Percentiles rank a stretch among this genome's conserved stretches.
Conservation (phyloP, 2,888 invertebrate genomes). For the Mythimna impura region DNA sequence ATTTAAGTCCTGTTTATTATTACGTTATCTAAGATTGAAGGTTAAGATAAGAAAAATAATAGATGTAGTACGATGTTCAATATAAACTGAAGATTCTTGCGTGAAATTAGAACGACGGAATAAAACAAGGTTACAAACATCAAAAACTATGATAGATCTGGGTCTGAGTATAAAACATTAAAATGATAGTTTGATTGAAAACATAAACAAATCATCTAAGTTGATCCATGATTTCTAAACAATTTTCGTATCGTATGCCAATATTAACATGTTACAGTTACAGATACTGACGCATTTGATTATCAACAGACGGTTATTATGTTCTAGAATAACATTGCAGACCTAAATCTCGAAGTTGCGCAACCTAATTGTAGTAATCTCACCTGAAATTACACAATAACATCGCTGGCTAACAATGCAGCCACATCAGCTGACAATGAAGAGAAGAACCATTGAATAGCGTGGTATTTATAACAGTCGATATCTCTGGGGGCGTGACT, state of each 20-base stretch:
- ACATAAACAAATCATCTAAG: conserved; percentile 42
- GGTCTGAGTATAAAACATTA: conserved; percentile 27
- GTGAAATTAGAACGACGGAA: conserved; percentile 30
- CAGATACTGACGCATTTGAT: conserved; percentile 32
- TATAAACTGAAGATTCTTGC: conserved; percentile 12
- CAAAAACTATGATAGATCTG: conserved; percentile 35
- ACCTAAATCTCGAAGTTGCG: conserved; percentile 29
- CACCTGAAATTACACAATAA: conserved; percentile 43
- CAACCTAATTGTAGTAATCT: conserved; percentile 34
- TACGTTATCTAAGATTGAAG: conserved; percentile 41
- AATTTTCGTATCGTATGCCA: conserved; percentile 40
- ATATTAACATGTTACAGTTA: conserved; percentile 46
- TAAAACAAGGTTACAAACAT: conserved; percentile 37
- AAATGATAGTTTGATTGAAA: conserved; percentile 31
- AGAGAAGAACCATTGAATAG: conserved; percentile 75
- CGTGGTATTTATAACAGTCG: conserved; percentile 72
- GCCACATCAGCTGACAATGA: conserved; percentile 77
- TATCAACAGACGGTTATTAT: conserved; percentile 32
- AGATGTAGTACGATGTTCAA: conserved; percentile 1
- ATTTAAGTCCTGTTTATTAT: conserved; percentile 30
- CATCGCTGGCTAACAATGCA: conserved; percentile 71
- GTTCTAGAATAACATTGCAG: conserved; percentile 29
- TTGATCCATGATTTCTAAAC: conserved; percentile 35
- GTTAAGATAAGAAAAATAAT: conserved; percentile 35
- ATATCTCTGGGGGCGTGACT: conserved; percentile 70